Base-by-base conservation (phyloP, 2,113 vertebrate species). In the Anser cygnoides region DNA sequence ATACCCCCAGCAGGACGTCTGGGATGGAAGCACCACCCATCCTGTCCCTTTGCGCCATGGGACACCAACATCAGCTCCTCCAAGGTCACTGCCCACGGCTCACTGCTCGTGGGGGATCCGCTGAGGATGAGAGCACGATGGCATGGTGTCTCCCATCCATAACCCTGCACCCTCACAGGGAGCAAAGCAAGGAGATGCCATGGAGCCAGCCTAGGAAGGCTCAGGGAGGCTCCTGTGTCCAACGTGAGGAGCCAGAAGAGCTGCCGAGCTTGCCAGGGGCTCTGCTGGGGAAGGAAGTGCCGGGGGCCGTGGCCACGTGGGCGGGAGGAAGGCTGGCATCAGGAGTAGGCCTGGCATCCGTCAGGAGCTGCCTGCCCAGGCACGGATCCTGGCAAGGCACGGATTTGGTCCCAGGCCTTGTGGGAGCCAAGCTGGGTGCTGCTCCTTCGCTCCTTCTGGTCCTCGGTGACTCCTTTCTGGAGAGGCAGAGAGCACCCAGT, bases 21-120 rank as follows among this genome's bases (percentile, higher is more conserved):
- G 0, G 43, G 11, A 6, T 22, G 13, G 18, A 70, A 59, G n/a
- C 1, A 0, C 26, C 74, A 44, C 71, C 78, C 19, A 25, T 39
- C 31, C 39, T 44, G 20, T 72, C 50, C 21, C 35, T 52, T 13
- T n/a, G 58, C 86, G 50, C 26, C 19, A 18, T 17, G 6, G 3
- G 9, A 28, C 10, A 62, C 43, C 52, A 78, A 4, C 5, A 61
- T 19, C 33, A 62, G 29, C 28, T 59, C 28, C 8, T 13, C n/a
- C 2, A 0, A 0, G 4, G n/a, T 10, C 6, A 0, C 31, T 55
- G 66, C 18, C 66, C 29, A 54, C 0, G 4, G 15, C 13, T 81
- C 41, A 33, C 50, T 26, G 25, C 19, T 68, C 43, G 3, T 5
- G 7, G 29, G 13, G 16, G 5, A 19, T 23, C n/a, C 39, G 17